Evolutionary conservation across 2,797 vertebrate species (phyloP).

Genomic region (Mormyrops boulengeri): DNA sequence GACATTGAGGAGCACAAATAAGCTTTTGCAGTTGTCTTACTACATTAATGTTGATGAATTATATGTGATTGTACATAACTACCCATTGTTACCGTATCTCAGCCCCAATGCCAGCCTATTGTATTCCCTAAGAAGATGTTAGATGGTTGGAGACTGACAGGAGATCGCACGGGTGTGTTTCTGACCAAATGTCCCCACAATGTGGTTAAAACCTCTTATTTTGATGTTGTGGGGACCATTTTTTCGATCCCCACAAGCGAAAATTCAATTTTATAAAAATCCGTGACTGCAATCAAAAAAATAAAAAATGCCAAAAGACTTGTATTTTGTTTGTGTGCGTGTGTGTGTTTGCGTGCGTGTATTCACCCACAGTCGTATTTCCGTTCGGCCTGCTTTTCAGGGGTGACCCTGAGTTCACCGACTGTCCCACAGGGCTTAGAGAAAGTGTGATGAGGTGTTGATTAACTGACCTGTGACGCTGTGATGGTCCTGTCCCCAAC

Average conservation of each 20-base stretch:
- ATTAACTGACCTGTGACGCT: slow-evolving; percentile 44
- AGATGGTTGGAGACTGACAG: background rate
- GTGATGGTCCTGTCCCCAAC: background rate
- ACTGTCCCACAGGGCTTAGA: background rate
- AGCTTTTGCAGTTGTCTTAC: background rate
- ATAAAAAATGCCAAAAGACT: background rate
- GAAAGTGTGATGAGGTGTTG: slow-evolving; percentile 34
- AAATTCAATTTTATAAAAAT: background rate
- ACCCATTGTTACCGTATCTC: background rate
- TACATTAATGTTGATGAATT: background rate
- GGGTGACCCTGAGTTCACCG: background rate
- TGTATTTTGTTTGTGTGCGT: background rate
- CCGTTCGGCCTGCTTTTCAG: background rate
- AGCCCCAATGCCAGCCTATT: background rate
- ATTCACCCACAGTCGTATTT: background rate
- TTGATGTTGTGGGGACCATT: background rate
- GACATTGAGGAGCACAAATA: background rate
- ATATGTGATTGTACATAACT: background rate
- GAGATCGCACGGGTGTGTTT: background rate
- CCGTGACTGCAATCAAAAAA: background rate
- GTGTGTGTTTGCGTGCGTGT: slow-evolving; percentile 12
- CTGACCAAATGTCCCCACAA: background rate
- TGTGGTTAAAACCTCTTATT: background rate
- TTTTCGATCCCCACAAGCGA: background rate
- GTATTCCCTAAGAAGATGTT: background rate